Base-by-base conservation (phyloP, 2,797 vertebrate species). In the Coilia nasus region DNA sequence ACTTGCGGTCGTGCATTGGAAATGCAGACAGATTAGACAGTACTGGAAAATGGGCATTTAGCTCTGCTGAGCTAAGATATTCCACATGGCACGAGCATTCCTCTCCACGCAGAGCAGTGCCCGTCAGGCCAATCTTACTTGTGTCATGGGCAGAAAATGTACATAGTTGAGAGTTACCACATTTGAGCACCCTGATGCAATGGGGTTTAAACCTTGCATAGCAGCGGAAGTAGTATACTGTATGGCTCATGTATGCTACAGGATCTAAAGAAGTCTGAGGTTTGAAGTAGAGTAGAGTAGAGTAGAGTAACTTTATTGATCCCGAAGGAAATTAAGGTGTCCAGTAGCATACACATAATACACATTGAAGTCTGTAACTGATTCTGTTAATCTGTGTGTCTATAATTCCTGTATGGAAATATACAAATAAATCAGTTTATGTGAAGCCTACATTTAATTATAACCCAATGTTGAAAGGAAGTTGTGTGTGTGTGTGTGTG, bases 11-110 rank as follows among this genome's bases (percentile, higher is more conserved):
- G 31, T 21, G 35, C 41, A 19, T 31, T 78, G 35, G 31, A 78
- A 78, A 78, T 78, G 71, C 19, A 78, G 71, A 78, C 71, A 44
- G 19, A 78, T 21, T 35, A 19, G 71, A 19, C 71, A 9, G 71
- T 19, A 6, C 71, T 78, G 71, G 71, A 78, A 78, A 78, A 78
- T 44, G 71, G 41, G 71, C 71, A 9, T 60, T 78, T 21, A 41
- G 71, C 71, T 44, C 5, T 78, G 71, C 71, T 78, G 71, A 78
- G 71, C 15, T 78, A 41, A 78, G 31, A 78, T 78, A 19, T 78
- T 78, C 71, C 71, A 21, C 31, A 35, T 78, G 71, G 17, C 71
- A 78, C 7, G 15, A n/a, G 31, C 67, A 71, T 35, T 15, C 28
- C 67, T 71, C 12, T 54, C 7, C 50, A 3, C 2, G 12, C 28